Percentiles rank a stretch among this genome's conserved stretches.
Conservation (phyloP, 1,140 invertebrate species). For the Cotesia glomerata region DNA sequence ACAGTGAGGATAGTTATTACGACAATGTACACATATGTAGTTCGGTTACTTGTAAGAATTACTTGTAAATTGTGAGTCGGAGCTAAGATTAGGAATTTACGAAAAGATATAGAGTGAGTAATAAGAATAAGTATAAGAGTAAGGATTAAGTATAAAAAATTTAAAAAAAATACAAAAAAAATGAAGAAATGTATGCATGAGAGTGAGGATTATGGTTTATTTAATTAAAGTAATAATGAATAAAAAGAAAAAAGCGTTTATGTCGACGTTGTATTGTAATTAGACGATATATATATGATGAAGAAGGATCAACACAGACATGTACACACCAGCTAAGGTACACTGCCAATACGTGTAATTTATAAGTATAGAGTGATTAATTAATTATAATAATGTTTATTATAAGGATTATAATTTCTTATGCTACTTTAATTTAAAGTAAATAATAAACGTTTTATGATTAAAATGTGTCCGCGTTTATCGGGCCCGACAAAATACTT, state of each 20-base stretch:
- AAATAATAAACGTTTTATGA: not conserved
- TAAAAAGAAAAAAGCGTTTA: too few relatives aligned
- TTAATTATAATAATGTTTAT: constrained; percentile 13
- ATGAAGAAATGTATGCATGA: too few relatives aligned
- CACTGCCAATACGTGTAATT: constrained; percentile 62
- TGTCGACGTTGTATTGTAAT: too few relatives aligned
- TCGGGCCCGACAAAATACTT: not conserved
- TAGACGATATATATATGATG: constrained; percentile 8
- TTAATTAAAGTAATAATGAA: constrained; percentile 32
- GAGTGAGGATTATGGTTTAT: not conserved
- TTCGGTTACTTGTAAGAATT: constrained; percentile 25
- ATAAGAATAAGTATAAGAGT: too few relatives aligned
- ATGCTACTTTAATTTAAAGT: not conserved
- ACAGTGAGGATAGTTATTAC: constrained; percentile 10
- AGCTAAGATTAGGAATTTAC: not conserved
- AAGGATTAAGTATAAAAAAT: constrained; percentile 6
- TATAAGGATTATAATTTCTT: not conserved
- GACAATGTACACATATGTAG: constrained; percentile 36
- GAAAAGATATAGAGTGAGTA: not conserved
- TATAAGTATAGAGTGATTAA: constrained; percentile 42
- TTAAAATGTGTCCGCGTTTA: not conserved
- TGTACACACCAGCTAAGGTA: constrained; percentile 58
- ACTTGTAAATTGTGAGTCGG: constrained; percentile 33
- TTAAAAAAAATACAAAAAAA: too few relatives aligned
- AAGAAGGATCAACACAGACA: constrained; percentile 30